phyloP scores from a whole-genome alignment of 2,797 vertebrate genomes.

The Serranus cabrilla region DNA sequence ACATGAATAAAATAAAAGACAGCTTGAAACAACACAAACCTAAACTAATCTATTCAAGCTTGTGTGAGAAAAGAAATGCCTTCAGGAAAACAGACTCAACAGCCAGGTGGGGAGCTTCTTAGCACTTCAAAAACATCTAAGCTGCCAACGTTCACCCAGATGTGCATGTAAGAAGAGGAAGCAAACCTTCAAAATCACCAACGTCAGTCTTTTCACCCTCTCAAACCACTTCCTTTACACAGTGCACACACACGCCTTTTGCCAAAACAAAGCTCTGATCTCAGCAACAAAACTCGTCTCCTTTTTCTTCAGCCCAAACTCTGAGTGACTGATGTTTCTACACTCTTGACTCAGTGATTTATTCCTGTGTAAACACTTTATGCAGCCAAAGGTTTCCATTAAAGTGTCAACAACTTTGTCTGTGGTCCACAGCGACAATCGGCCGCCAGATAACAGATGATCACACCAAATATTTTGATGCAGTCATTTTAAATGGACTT shows the following conservation, averaged over 20 bases:
- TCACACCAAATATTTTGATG: constrained; percentile 26
- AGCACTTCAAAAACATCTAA: background rate
- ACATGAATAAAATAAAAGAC: background rate
- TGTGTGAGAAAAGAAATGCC: background rate
- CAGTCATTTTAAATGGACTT: background rate
- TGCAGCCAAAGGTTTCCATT: background rate
- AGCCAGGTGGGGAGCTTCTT: background rate
- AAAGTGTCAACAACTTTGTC: background rate
- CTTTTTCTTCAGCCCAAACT: constrained; percentile 3
- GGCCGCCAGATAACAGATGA: background rate
- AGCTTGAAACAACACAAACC: background rate
- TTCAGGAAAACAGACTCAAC: background rate
- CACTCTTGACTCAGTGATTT: constrained; percentile 10
- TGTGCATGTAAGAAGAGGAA: background rate
- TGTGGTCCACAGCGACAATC: background rate
- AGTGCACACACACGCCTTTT: background rate
- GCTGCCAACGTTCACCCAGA: background rate
- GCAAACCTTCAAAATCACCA: background rate
- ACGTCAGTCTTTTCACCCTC: background rate
- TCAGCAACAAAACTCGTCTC: constrained; percentile 1
- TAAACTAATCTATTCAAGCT: background rate
- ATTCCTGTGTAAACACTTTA: constrained; percentile 15
- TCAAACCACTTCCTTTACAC: constrained; percentile 44
- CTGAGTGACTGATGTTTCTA: constrained; percentile 8
- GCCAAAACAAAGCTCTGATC: constrained; percentile 40